Evolutionary conservation across 2,797 vertebrate genomes (phyloP).

Genomic region (Heliangelus exortis): DNA sequence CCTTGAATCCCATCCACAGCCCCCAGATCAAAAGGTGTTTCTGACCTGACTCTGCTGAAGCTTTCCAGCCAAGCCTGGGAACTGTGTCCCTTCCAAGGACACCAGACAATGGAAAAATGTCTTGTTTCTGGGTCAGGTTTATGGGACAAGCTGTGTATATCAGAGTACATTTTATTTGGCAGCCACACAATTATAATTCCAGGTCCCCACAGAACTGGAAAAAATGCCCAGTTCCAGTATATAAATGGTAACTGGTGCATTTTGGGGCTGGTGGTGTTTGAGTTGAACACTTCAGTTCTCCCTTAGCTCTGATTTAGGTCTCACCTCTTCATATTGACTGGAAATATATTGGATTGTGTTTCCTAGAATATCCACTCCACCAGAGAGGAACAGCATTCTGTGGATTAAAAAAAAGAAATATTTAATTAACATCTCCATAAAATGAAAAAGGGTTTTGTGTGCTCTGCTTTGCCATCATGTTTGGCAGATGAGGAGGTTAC

Average conservation of each 20-base stretch:
- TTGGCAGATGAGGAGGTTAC: not conserved
- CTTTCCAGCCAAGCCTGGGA: not conserved
- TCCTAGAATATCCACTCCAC: not conserved
- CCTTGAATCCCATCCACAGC: not conserved
- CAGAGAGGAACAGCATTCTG: not conserved
- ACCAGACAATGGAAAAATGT: accelerated
- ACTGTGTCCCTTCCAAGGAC: not conserved
- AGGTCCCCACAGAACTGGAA: not conserved
- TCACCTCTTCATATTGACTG: not conserved
- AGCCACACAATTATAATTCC: not conserved
- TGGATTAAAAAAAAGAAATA: not conserved
- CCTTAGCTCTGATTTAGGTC: not conserved
- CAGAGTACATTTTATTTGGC: too few species aligned
- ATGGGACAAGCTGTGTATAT: not conserved
- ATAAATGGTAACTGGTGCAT: not conserved
- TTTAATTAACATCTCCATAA: not conserved
- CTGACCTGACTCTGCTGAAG: not conserved
- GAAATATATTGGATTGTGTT: not conserved
- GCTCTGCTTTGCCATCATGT: not conserved
- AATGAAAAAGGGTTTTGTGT: not conserved
- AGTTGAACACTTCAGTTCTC: not conserved
- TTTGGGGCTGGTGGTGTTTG: not conserved
- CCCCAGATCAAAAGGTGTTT: not conserved
- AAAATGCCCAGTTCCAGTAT: not conserved
- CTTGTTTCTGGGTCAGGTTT: not conserved